Evolutionary conservation across 1,140 invertebrate species (phyloP).

Genomic region (Sitophilus oryzae): DNA sequence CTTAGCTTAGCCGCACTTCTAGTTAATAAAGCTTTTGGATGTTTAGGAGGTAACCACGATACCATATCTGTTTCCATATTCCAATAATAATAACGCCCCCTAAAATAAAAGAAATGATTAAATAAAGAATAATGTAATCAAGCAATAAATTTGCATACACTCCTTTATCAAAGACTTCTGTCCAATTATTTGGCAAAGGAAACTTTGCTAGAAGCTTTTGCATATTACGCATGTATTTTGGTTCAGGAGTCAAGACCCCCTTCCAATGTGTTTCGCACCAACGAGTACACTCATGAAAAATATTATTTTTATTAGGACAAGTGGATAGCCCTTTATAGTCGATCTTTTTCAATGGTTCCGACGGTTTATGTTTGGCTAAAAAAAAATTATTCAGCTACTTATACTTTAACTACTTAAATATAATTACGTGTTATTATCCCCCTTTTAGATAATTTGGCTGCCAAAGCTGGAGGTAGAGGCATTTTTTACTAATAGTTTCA

Average conservation of each 20-base stretch:
- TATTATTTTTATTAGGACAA: constrained; percentile 95
- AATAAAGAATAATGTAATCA: constrained; percentile 8
- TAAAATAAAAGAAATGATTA: constrained; percentile 38
- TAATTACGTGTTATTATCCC: constrained; percentile 59
- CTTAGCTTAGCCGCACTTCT: constrained; percentile 77
- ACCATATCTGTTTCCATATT: constrained; percentile 87
- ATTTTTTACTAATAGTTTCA: constrained; percentile 51
- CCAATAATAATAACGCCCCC: constrained; percentile 92
- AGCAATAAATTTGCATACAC: constrained; percentile 49
- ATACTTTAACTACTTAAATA: too few species aligned
- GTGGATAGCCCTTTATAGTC: constrained; percentile 61
- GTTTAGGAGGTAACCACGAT: constrained; percentile 87
- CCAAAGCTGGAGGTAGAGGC: constrained; percentile 82
- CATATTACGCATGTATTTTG: constrained; percentile 69
- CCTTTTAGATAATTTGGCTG: constrained; percentile 77
- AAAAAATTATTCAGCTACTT: too few species aligned
- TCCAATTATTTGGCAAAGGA: constrained; percentile 88
- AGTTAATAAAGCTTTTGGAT: constrained; percentile 78
- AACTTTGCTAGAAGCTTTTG: constrained; percentile 78
- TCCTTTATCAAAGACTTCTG: constrained; percentile 87
- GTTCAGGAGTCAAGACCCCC: constrained; percentile 62
- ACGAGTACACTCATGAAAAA: constrained; percentile 85
- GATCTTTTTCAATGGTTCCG: constrained; percentile 43
- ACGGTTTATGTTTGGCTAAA: constrained; percentile 30
- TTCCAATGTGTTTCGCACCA: constrained; percentile 89